These are phyloP conservation scores for Eurystomus glaucurus DNA, from an alignment of 2,797 vertebrate species.

Conservation along the genomic window DNA sequence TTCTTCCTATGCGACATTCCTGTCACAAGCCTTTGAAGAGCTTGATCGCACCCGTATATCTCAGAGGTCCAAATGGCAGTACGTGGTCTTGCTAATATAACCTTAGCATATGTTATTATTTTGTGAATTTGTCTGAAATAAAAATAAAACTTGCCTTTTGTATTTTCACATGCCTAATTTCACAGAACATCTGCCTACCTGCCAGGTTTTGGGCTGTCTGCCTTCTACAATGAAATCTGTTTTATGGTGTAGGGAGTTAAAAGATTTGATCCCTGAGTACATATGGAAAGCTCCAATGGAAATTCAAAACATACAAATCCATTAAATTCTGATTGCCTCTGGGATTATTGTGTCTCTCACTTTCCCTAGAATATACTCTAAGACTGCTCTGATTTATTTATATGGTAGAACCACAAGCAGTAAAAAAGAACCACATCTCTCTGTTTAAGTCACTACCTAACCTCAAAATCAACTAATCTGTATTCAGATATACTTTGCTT, in stretches of 20 bases:
- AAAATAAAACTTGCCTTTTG: neutral
- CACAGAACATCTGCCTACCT: neutral
- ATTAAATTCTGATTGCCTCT: neutral
- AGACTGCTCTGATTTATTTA: slow-evolving; percentile 47
- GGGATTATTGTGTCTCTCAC: neutral
- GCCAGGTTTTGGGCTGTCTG: neutral
- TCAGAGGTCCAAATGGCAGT: neutral
- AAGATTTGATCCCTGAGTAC: neutral
- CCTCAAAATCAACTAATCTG: slow-evolving; percentile 3
- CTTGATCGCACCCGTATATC: neutral
- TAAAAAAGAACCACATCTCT: neutral
- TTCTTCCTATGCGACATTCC: neutral
- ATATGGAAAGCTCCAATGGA: neutral
- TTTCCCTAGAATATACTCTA: slow-evolving; percentile 7
- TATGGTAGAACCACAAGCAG: neutral
- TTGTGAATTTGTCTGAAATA: neutral
- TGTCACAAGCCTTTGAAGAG: neutral
- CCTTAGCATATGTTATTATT: neutral
- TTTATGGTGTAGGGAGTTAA: neutral
- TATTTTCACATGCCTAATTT: neutral
- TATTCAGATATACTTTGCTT: slow-evolving; percentile 20
- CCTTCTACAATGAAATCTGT: neutral
- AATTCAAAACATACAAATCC: neutral
- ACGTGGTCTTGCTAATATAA: neutral
- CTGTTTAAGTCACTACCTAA: slow-evolving; percentile 9